Evolutionary conservation across 1,140 invertebrate species (phyloP).

Genomic region (Apis laboriosa): DNA sequence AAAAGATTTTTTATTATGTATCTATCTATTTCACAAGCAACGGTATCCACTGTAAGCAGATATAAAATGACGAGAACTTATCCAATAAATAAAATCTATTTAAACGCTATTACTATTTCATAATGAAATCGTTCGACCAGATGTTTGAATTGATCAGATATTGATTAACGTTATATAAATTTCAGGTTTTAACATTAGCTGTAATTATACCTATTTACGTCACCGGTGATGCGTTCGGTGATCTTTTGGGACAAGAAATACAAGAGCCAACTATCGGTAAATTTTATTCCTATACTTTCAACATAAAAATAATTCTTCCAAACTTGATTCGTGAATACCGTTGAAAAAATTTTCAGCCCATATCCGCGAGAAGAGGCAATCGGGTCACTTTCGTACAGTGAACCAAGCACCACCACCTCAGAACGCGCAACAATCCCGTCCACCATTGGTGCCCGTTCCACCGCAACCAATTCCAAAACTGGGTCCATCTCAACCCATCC

Average conservation of each 20-base stretch:
- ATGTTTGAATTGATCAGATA: not conserved
- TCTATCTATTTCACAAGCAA: too few relatives aligned
- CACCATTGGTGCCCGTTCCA: constrained; percentile 74
- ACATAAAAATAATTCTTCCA: too few relatives aligned
- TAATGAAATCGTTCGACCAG: too few relatives aligned
- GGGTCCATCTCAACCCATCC: constrained; percentile 28
- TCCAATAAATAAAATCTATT: too few relatives aligned
- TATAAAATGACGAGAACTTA: too few relatives aligned
- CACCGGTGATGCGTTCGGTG: not conserved
- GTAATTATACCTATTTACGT: constrained; percentile 31
- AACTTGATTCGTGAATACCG: too few relatives aligned
- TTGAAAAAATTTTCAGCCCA: constrained; percentile 50
- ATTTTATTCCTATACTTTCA: not conserved
- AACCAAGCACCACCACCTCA: constrained; percentile 73
- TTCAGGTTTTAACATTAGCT: constrained; percentile 41
- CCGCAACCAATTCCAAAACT: constrained; percentile 66
- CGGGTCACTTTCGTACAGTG: constrained; percentile 66
- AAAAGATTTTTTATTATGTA: too few relatives aligned
- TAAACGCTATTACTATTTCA: too few relatives aligned
- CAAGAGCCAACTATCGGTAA: constrained; percentile 5
- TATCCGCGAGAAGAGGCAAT: constrained; percentile 63
- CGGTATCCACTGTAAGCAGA: too few relatives aligned
- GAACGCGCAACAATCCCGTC: constrained; percentile 70
- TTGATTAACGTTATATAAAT: constrained; percentile 9
- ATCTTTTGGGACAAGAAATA: constrained; percentile 22